Percentiles rank a stretch among this genome's conserved stretches.
Evolutionary conservation across 2,113 vertebrate genomes (phyloP).

Genomic region (Apodemus speciosus): DNA sequence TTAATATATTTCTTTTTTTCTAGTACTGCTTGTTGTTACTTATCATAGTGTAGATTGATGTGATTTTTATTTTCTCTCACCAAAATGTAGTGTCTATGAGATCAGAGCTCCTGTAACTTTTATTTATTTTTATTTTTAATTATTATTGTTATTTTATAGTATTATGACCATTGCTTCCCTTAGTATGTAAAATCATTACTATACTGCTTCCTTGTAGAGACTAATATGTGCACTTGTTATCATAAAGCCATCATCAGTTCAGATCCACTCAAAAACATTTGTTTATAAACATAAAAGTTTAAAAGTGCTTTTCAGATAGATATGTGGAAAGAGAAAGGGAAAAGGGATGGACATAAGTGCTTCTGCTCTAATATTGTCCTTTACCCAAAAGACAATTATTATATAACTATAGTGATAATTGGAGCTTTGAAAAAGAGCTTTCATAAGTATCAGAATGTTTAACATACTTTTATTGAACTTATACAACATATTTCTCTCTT

Average conservation of each 20-base stretch:
- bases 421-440: neutral
- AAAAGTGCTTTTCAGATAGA: neutral
- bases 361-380: neutral
- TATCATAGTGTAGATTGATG: neutral
- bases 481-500: neutral
- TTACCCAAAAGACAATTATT: neutral
- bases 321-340: neutral
- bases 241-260: neutral
- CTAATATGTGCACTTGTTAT: neutral
- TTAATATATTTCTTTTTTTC: neutral
- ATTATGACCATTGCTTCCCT: neutral
- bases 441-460: neutral
- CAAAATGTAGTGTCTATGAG: neutral
- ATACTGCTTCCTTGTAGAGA: neutral
- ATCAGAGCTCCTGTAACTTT: neutral
- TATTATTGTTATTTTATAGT: neutral
- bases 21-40: neutral
- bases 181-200: neutral
- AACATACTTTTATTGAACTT: neutral
- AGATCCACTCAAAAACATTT: slow-evolving; percentile 1
- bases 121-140: neutral
- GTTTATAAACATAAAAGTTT: neutral
- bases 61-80: slow-evolving; percentile 29
- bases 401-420: neutral
- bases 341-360: neutral